Percentiles rank a stretch among this genome's conserved stretches.
Conservation (phyloP, 2,797 vertebrate species). For the Hippocampus kuda region DNA sequence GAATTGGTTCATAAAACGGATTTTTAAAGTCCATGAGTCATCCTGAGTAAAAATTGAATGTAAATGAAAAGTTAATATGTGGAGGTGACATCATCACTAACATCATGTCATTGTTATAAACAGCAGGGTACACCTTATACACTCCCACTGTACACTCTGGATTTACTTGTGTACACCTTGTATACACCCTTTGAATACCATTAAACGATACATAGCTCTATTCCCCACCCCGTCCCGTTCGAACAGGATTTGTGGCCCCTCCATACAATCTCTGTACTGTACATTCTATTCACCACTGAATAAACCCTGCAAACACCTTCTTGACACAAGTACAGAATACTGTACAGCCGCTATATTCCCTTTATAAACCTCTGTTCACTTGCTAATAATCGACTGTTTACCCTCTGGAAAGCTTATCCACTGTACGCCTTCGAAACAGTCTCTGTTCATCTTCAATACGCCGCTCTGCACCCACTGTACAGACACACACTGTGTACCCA, state of each 20-base stretch:
- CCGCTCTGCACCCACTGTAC: too few species aligned
- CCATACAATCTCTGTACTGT: not conserved
- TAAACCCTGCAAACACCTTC: not conserved
- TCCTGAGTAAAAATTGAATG: not conserved
- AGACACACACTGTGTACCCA: too few species aligned
- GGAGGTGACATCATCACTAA: not conserved
- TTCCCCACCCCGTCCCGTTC: not conserved
- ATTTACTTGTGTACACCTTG: not conserved
- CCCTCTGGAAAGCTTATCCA: too few species aligned
- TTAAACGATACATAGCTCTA: too few species aligned
- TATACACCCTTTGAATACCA: not conserved
- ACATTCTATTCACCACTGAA: not conserved
- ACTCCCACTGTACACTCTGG: not conserved
- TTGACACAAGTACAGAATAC: not conserved
- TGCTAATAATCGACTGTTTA: too few species aligned
- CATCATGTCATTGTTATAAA: not conserved
- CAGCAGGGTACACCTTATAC: not conserved
- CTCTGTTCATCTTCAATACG: too few species aligned
- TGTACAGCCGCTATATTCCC: not conserved
- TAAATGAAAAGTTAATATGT: not conserved
- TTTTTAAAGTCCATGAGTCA: not conserved
- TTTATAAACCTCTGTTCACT: not conserved
- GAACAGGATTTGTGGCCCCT: not conserved
- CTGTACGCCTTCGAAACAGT: not conserved
- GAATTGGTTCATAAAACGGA: not conserved